Base-by-base conservation (phyloP, 2,113 vertebrate genomes). In the Centropus bengalensis region DNA sequence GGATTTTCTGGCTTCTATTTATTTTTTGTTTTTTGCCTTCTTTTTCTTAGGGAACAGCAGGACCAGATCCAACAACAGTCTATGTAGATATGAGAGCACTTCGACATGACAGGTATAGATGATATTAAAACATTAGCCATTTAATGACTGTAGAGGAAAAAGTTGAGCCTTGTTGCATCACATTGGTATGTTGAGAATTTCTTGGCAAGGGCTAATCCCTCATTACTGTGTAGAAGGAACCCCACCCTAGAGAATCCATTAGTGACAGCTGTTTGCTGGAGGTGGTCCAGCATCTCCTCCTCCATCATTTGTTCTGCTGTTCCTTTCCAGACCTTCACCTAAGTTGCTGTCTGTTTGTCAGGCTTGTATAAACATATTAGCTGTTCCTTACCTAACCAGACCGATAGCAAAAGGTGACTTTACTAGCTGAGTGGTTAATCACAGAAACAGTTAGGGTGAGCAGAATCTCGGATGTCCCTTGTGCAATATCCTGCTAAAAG, bases 71-170 rank as follows among this genome's bases (percentile, higher is more conserved):
- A 88, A 99, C 99, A 22, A 99, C 99, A 0, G 99, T 99, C 59
- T 99, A 99, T 4, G 98, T 99, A 96, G 99, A 99, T 94, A 99
- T 99, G 99, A 98, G 99, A 97, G 99, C 99, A 0, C 98, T 99
- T 63, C 98, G 99, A 8, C 99, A 99, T 1, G 99, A 99, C 95
- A 98, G 99, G 99, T 99, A 97, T 18, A 16, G 64, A 36, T 44
- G 54, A 27, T 67, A 30, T 77, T 80, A 70, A 27, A 81, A 21
- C 32, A 60, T 75, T 88, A 51, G 42, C 52, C 62, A 3, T 70
- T 90, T 40, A 44, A 2, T 73, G 47, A 14, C 59, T 27, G 11
- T 30, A 44, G 54, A 88, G 19, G 28, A 69, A 10, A 63, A 77
- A 52, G 30, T 52, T 71, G 28, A 89, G 9, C 67, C 38, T 88